A percentile compares a stretch with the other conserved stretches of the same genome.
Evolutionary conservation across 1,140 invertebrate species (phyloP).

Genomic region (Drosophila micromelanica): DNA sequence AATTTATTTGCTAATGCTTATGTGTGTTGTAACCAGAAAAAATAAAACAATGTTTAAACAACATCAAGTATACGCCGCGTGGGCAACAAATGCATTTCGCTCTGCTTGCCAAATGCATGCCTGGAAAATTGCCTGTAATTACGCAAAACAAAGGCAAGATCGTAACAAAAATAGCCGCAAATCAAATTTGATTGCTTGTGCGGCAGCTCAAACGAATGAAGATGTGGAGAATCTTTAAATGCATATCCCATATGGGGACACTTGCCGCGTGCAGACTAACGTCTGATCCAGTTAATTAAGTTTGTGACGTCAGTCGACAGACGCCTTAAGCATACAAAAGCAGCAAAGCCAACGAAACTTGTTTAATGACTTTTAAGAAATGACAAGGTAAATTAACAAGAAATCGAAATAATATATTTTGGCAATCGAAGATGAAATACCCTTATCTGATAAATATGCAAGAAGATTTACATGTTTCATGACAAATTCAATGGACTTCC

Average conservation of each 20-base stretch:
- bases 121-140: conserved; percentile 27
- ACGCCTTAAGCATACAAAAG: no score
- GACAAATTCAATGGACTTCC: neutral
- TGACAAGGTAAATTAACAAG: neutral
- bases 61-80: conserved; percentile 61
- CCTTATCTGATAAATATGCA: no score
- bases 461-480: neutral
- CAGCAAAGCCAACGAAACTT: neutral
- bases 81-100: conserved; percentile 56
- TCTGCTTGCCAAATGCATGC: conserved; percentile 20
- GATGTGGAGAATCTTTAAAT: neutral
- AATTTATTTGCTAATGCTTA: conserved; percentile 54
- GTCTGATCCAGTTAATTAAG: conserved; percentile 3
- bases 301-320: conserved; percentile 28
- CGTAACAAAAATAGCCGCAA: conserved; percentile 20
- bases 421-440: neutral
- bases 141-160: conserved; percentile 23
- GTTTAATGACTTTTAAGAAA: conserved; percentile 11
- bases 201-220: neutral
- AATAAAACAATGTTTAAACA: conserved; percentile 59
- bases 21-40: conserved; percentile 59
- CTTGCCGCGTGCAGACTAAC: neutral
- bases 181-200: conserved; percentile 29
- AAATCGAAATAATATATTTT: neutral
- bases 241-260: neutral